Conservation (phyloP, 2,113 vertebrate species). For the Narcine bancroftii region DNA sequence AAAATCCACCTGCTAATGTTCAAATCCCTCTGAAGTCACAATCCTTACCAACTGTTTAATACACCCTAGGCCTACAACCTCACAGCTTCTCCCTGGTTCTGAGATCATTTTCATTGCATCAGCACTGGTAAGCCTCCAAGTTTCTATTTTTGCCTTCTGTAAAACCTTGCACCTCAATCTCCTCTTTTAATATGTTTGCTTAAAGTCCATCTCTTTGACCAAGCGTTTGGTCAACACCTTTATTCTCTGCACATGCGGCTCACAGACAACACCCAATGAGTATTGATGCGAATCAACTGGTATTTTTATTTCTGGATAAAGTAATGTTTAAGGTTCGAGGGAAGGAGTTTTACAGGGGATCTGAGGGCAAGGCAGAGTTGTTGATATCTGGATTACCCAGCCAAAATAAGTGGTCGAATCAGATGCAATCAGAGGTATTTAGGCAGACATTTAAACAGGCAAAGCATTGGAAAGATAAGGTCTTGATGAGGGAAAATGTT, state of each 20-base stretch:
- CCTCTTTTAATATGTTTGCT: neutral
- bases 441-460: no score
- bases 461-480: no score
- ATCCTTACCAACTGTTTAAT: neutral
- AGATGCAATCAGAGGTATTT: no score
- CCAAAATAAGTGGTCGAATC: no score
- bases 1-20: neutral
- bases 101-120: no score
- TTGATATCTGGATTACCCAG: no score
- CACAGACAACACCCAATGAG: neutral
- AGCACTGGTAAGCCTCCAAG: neutral
- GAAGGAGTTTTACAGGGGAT: no score
- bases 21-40: neutral
- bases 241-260: neutral
- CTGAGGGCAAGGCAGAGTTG: no score
- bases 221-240: neutral
- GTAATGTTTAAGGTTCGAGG: no score
- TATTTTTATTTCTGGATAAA: no score
- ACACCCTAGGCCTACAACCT: neutral
- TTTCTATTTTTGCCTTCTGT: neutral
- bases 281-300: no score
- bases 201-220: neutral
- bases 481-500: no score
- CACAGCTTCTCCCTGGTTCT: neutral
- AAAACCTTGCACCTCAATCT: neutral